Percentiles rank a stretch among this genome's conserved stretches.
Evolutionary conservation across 2,888 invertebrate genomes (phyloP).

Genomic region (Harmothoe impar): DNA sequence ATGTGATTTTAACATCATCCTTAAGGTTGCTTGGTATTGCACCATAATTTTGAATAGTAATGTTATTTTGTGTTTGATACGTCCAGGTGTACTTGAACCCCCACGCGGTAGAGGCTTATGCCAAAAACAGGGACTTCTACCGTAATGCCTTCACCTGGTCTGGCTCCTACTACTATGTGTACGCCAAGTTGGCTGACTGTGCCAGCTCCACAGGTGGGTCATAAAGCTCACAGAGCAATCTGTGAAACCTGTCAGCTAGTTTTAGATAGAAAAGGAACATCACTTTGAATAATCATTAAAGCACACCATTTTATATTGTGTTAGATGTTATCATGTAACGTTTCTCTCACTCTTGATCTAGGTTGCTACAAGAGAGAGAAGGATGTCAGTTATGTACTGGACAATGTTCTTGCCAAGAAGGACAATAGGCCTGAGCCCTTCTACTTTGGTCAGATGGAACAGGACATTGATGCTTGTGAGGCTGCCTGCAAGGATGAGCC

Average conservation of each 20-base stretch:
- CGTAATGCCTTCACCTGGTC: constrained; percentile 28
- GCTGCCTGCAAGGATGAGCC: constrained; percentile 31
- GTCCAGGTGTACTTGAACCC: constrained; percentile 10
- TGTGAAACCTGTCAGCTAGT: no score
- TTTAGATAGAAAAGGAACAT: no score
- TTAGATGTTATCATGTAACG: no score
- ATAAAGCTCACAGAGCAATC: neutral
- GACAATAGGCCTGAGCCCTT: neutral
- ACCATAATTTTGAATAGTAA: no score
- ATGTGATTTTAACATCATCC: no score
- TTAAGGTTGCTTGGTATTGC: no score
- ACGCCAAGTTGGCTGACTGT: constrained; percentile 58
- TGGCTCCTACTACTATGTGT: constrained; percentile 53
- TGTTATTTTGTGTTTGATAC: no score
- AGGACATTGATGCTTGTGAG: constrained; percentile 48
- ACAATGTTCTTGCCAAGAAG: neutral
- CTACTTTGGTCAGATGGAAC: constrained; percentile 14
- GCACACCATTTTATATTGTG: no score
- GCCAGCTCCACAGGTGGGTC: constrained; percentile 36
- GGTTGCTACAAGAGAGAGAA: constrained; percentile 30
- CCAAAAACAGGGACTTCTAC: constrained; percentile 26
- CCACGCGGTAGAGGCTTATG: neutral
- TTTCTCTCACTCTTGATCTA: neutral
- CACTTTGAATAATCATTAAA: no score
- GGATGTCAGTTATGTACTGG: neutral